These are phyloP conservation scores for Leptopilina drosophilae DNA, from an alignment of 2,888 invertebrate species.

Conservation along the genomic window DNA sequence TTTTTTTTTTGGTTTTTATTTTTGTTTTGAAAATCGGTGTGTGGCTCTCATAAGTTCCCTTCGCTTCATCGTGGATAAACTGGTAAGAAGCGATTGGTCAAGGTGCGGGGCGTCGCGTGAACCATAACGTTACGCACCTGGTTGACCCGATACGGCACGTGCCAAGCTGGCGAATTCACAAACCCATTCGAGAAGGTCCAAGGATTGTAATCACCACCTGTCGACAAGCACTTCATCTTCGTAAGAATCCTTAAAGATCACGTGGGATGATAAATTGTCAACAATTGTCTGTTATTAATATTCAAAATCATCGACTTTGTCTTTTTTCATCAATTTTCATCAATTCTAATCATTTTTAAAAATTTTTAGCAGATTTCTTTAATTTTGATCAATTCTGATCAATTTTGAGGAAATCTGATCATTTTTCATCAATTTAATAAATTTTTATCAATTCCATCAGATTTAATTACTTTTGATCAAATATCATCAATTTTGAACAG, in stretches of 20 bases:
- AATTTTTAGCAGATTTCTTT: too few species aligned
- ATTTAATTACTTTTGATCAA: too few species aligned
- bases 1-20: not conserved
- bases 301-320: not conserved
- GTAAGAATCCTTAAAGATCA: conserved; percentile 58
- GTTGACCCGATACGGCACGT: conserved; percentile 75
- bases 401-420: too few species aligned
- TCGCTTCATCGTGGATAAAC: conserved; percentile 67
- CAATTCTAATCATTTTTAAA: too few species aligned
- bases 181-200: conserved; percentile 76
- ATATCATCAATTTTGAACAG: too few species aligned
- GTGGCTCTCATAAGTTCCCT: conserved; percentile 42
- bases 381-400: too few species aligned
- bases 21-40: conserved; percentile 15
- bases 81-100: conserved; percentile 77
- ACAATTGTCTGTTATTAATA: not conserved
- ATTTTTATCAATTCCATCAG: too few species aligned
- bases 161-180: conserved; percentile 77
- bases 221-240: conserved; percentile 71
- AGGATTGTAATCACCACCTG: conserved; percentile 77
- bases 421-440: too few species aligned
- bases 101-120: conserved; percentile 76
- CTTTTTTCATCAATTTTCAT: not conserved
- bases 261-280: conserved; percentile 15
- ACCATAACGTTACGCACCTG: conserved; percentile 77